These are phyloP conservation scores for Actinostola sp. DNA, from an alignment of 92 coral and sea anemone genomes.

Conservation along the genomic window DNA sequence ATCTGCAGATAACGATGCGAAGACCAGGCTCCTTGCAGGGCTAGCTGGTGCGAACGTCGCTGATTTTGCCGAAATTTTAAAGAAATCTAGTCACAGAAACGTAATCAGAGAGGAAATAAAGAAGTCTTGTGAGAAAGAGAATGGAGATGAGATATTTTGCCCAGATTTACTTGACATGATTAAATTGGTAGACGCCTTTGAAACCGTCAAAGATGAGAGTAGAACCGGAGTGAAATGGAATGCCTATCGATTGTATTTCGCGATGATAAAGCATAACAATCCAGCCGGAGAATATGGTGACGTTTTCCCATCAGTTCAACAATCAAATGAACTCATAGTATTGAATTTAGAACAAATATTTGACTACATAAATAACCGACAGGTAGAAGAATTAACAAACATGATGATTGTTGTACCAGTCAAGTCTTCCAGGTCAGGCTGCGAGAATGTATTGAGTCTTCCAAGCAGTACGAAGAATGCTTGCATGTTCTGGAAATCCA, in stretches of 20 bases:
- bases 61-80: not conserved
- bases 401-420: constrained; percentile 28
- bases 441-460: constrained; percentile 22
- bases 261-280: constrained; percentile 15
- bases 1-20: constrained; percentile 25
- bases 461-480: constrained; percentile 9
- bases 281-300: constrained; percentile 10
- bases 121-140: constrained; percentile 4
- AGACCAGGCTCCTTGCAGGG: constrained; percentile 13
- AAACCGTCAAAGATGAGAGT: constrained; percentile 1
- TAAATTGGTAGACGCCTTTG: constrained; percentile 24
- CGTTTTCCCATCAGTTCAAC: not conserved
- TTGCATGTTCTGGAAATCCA: constrained; percentile 48
- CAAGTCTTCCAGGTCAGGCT: constrained; percentile 27
- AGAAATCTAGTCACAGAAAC: not conserved
- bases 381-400: not conserved
- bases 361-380: constrained; percentile 3
- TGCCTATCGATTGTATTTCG: constrained; percentile 32
- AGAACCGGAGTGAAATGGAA: constrained; percentile 26
- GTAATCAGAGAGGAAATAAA: constrained; percentile 13
- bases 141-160: constrained; percentile 16
- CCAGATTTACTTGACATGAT: constrained; percentile 26
- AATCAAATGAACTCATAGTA: constrained; percentile 8
- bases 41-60: not conserved
- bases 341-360: constrained; percentile 26